phyloP scores from a whole-genome alignment of 2,888 invertebrate genomes.

The Chrysotoxum bicinctum region DNA sequence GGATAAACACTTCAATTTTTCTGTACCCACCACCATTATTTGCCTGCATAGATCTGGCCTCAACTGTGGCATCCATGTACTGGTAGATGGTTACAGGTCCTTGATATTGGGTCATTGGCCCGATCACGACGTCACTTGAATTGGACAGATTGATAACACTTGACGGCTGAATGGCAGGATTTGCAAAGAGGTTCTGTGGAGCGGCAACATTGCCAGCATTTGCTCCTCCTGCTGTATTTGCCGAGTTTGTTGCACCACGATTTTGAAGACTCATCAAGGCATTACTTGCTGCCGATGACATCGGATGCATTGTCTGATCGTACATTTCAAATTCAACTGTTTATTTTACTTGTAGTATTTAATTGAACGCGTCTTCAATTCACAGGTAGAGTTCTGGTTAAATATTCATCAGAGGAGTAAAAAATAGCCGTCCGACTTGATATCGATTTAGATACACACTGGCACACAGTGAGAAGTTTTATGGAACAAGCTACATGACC shows the following conservation, averaged over 20 bases:
- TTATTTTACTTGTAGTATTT: background rate
- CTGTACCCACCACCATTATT: slow-evolving; percentile 77
- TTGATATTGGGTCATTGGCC: slow-evolving; percentile 83
- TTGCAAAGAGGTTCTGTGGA: slow-evolving; percentile 77
- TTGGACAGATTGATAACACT: slow-evolving; percentile 82
- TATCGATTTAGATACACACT: slow-evolving; percentile 59
- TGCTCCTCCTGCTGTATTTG: slow-evolving; percentile 72
- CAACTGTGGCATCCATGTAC: slow-evolving; percentile 81
- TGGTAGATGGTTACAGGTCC: slow-evolving; percentile 83
- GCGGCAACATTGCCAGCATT: slow-evolving; percentile 65
- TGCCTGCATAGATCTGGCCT: slow-evolving; percentile 78
- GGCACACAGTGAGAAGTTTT: slow-evolving; percentile 58
- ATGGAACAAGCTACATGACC: slow-evolving; percentile 42
- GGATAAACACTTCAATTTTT: background rate
- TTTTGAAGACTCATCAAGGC: slow-evolving; percentile 77
- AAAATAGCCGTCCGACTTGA: slow-evolving; percentile 43
- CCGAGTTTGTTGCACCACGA: slow-evolving; percentile 74
- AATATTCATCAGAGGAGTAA: background rate
- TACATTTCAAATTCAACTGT: slow-evolving; percentile 68
- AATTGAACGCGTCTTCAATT: slow-evolving; percentile 14
- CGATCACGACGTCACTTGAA: slow-evolving; percentile 83
- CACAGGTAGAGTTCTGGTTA: background rate
- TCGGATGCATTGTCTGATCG: slow-evolving; percentile 73
- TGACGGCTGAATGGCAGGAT: slow-evolving; percentile 78
- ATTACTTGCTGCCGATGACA: slow-evolving; percentile 75